These are phyloP conservation scores for Gambusia yucatana DNA, from an alignment of 2,797 vertebrate genomes.

Conservation along the genomic window DNA sequence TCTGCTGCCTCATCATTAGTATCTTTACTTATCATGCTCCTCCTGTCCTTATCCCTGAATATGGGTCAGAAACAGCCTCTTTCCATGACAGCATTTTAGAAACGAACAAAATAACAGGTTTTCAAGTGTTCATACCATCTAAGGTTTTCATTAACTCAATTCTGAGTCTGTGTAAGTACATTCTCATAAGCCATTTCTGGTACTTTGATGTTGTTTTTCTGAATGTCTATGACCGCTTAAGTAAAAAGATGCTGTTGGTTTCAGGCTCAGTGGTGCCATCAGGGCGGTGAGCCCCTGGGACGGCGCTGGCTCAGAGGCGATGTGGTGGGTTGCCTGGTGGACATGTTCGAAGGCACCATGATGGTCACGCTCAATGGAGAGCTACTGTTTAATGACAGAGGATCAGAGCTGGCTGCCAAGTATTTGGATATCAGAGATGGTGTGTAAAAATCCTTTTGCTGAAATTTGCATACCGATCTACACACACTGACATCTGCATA, in stretches of 20 bases:
- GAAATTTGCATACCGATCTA: slow-evolving; percentile 1
- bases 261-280: slow-evolving; percentile 92
- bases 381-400: slow-evolving; percentile 89
- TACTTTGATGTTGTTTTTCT: not conserved
- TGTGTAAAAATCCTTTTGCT: slow-evolving; percentile 66
- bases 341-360: slow-evolving; percentile 90
- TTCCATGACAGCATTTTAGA: not conserved
- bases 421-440: slow-evolving; percentile 89
- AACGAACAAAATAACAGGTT: not conserved
- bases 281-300: slow-evolving; percentile 89
- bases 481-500: slow-evolving; percentile 1
- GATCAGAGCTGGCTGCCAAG: slow-evolving; percentile 92
- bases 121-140: not conserved
- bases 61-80: not conserved
- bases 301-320: slow-evolving; percentile 89
- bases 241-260: slow-evolving; percentile 7
- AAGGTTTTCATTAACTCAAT: not conserved
- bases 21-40: not conserved
- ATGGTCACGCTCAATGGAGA: slow-evolving; percentile 95
- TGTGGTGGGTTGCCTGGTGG: slow-evolving; percentile 92
- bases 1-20: not conserved
- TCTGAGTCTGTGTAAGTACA: not conserved
- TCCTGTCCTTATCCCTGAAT: not conserved
- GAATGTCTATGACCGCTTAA: not conserved
- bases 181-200: not conserved